Evolutionary conservation across 2,797 vertebrate genomes (phyloP), one percentile per base, ranked within the genome.

Genomic region (Syngnathus rostellatus): DNA sequence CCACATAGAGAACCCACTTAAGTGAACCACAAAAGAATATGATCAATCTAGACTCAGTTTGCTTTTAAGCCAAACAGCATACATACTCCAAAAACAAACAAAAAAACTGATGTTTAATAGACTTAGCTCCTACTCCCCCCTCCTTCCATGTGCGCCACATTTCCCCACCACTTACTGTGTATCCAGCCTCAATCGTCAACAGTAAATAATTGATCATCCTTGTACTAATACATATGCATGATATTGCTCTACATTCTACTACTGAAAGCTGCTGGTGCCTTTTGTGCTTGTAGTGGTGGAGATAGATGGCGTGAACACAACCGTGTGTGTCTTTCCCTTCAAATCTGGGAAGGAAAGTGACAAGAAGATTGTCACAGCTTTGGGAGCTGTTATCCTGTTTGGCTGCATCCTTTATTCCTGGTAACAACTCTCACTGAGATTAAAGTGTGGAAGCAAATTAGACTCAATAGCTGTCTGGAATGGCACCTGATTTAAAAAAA

Each of bases 391-490:
- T 0, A 93, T 99, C 73, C 79, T 98, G 62, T 92, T 96, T 62
- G 87, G 86, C 75, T 99, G 97, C 65, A 91, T 99, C 81, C 88
- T 97, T 50, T 98, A 98, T 82, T 96, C 96, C 46, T 99, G 97
- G 97, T 99, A 90, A 90, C 91, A 74, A 53, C 46, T 14, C 19
- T 55, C 12, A 14, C 51, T n/a, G 7, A 48, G 62, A 39, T 64
- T 1, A 3, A 1, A 54, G 53, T 5, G 21, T 37, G 10, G 60
- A 2, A 61, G 5, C 6, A 61, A 25, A 45, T 62, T 7, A 46
- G 12, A 46, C 1, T 45, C 51, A 67, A 45, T 58, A 60, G 9
- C 14, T 6, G 31, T 58, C 79, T 57, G 81, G 78, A 75, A 72
- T 23, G 70, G 76, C 69, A 73, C 71, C 78, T 85, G 57, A 76